These are phyloP conservation scores for Ctenopoma kingsleyae DNA, from an alignment of 2,797 vertebrate species.

Conservation along the genomic window DNA sequence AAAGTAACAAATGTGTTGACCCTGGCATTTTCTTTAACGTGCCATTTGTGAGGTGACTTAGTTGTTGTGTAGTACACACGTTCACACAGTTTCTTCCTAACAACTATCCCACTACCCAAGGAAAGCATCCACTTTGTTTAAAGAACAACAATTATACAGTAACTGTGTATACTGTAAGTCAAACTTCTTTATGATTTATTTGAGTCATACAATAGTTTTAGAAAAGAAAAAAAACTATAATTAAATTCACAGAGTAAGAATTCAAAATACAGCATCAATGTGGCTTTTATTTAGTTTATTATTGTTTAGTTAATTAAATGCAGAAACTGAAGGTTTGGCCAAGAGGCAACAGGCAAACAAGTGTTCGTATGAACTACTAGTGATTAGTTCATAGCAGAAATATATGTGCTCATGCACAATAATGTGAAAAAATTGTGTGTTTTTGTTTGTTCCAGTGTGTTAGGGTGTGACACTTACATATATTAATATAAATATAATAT, in stretches of 20 bases:
- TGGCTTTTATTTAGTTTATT: neutral
- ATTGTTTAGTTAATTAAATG: too few species aligned
- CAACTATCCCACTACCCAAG: neutral
- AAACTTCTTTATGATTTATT: neutral
- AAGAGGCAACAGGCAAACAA: neutral
- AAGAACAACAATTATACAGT: neutral
- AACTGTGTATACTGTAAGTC: neutral
- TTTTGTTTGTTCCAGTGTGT: neutral
- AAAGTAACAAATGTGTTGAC: slow-evolving; percentile 11
- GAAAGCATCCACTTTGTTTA: neutral
- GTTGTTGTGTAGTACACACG: neutral
- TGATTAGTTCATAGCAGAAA: neutral
- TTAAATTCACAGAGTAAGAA: neutral
- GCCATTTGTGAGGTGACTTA: neutral
- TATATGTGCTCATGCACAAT: slow-evolving; percentile 1
- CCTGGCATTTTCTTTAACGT: slow-evolving; percentile 9
- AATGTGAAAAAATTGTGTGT: neutral
- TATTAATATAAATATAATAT: slow-evolving; percentile 2
- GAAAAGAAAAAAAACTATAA: neutral
- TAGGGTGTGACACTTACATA: neutral
- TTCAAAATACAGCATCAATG: neutral
- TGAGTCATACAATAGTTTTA: neutral
- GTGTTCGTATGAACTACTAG: slow-evolving; percentile 9
- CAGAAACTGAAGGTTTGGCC: too few species aligned
- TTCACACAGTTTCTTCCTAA: neutral